A percentile compares a stretch with the other conserved stretches of the same genome.
Evolutionary conservation across 2,888 invertebrate genomes (phyloP).

Genomic region (Scaptomyza reducta): DNA sequence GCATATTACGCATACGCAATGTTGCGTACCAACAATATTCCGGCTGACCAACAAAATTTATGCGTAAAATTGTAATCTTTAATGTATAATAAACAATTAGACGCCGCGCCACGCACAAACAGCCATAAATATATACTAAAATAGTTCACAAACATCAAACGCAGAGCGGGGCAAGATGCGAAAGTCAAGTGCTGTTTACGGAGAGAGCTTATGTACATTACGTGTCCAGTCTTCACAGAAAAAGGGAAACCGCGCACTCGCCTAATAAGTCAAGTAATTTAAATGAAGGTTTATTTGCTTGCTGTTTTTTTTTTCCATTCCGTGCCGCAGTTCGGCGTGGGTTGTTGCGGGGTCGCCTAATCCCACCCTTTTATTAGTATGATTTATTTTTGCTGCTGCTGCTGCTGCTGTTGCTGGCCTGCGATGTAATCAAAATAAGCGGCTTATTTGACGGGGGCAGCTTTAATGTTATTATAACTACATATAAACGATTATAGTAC

Average conservation of each 20-base stretch:
- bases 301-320: slow-evolving; percentile 1
- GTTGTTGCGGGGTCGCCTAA: neutral
- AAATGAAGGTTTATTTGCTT: slow-evolving; percentile 63
- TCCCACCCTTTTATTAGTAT: slow-evolving; percentile 16
- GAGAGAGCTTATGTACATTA: slow-evolving; percentile 2
- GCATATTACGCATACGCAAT: slow-evolving; percentile 46
- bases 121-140: slow-evolving; percentile 30
- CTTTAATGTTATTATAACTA: slow-evolving; percentile 64
- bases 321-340: neutral
- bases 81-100: slow-evolving; percentile 35
- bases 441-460: slow-evolving; percentile 48
- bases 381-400: slow-evolving; percentile 5
- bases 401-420: slow-evolving; percentile 22
- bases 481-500: slow-evolving; percentile 17
- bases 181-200: neutral
- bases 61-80: slow-evolving; percentile 7
- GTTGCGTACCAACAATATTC: slow-evolving; percentile 37
- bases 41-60: slow-evolving; percentile 21
- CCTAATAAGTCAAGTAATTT: slow-evolving; percentile 57
- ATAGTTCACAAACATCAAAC: too few species aligned
- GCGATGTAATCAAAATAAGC: slow-evolving; percentile 66
- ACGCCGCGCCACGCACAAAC: slow-evolving; percentile 44
- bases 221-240: neutral
- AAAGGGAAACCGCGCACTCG: neutral
- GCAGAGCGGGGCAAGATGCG: slow-evolving; percentile 5